Evolutionary conservation across 2,888 invertebrate genomes (phyloP).

Genomic region (Melinopterus prodromus): DNA sequence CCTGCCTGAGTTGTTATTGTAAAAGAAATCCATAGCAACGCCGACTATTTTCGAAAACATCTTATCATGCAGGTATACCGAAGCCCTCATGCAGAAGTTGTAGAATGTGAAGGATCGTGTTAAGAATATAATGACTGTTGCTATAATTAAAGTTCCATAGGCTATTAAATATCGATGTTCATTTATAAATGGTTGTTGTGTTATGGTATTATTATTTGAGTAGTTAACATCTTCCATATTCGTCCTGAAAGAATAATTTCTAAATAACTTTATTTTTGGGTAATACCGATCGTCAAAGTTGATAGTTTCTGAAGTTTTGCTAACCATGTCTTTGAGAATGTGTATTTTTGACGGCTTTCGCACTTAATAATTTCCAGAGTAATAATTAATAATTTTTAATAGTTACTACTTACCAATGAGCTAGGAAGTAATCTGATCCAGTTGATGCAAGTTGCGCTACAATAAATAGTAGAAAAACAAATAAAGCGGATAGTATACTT

Average conservation of each 20-base stretch:
- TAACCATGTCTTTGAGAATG: no score
- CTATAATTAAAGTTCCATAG: conserved; percentile 51
- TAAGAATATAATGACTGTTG: conserved; percentile 54
- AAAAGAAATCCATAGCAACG: conserved; percentile 74
- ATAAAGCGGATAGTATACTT: conserved; percentile 66
- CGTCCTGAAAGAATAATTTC: conserved; percentile 49
- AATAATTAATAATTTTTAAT: conserved; percentile 9
- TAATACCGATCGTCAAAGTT: no score
- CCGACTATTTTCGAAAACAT: conserved; percentile 67
- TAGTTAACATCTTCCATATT: conserved; percentile 50
- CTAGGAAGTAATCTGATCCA: conserved; percentile 80
- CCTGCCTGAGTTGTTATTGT: conserved; percentile 70
- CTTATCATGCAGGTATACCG: conserved; percentile 65
- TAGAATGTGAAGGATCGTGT: conserved; percentile 64
- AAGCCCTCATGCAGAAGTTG: conserved; percentile 63
- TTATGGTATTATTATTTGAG: conserved; percentile 38
- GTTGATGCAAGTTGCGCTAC: conserved; percentile 76
- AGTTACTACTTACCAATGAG: conserved; percentile 70
- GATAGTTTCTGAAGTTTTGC: no score
- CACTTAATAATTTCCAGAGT: neutral
- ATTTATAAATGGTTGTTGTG: conserved; percentile 16
- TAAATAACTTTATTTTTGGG: neutral
- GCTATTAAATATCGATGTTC: conserved; percentile 17
- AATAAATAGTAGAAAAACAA: conserved; percentile 70
- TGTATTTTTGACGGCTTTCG: no score